Percentiles rank a stretch among this genome's conserved stretches.
These are phyloP conservation scores for Chironomus striatipennis DNA, from an alignment of 1,140 invertebrate species.

Conservation along the genomic window DNA sequence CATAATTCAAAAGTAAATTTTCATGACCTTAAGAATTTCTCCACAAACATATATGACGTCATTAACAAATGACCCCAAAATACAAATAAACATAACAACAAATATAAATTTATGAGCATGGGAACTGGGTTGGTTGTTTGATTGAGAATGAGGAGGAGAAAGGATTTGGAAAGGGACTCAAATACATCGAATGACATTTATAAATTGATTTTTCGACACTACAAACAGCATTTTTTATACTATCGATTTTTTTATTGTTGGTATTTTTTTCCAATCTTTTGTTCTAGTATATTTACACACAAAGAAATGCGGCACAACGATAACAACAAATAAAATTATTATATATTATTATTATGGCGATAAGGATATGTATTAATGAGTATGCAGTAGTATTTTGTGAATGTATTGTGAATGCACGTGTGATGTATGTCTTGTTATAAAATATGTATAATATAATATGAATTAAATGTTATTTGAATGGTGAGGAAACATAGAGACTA, in stretches of 20 bases:
- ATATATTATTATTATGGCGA: constrained; percentile 3
- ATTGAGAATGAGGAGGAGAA: no score
- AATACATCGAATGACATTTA: not conserved
- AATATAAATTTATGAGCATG: no score
- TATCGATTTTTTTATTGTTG: not conserved
- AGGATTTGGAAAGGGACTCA: no score
- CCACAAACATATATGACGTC: no score
- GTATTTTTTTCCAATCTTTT: not conserved
- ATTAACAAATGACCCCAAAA: no score
- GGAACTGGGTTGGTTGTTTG: no score
- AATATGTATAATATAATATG: no score
- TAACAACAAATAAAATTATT: not conserved
- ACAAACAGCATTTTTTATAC: not conserved
- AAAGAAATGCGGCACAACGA: constrained; percentile 4
- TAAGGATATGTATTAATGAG: not conserved
- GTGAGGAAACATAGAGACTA: not conserved
- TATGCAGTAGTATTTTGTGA: not conserved
- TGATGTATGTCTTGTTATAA: not conserved
- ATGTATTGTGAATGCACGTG: not conserved
- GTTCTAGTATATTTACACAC: not conserved
- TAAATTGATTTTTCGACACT: constrained; percentile 11
- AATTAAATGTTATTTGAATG: not conserved
- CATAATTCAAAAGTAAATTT: no score
- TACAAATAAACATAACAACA: no score
- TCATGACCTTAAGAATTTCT: no score